Conservation (phyloP, 2,113 vertebrate genomes). For the Eulemur rufifrons region DNA sequence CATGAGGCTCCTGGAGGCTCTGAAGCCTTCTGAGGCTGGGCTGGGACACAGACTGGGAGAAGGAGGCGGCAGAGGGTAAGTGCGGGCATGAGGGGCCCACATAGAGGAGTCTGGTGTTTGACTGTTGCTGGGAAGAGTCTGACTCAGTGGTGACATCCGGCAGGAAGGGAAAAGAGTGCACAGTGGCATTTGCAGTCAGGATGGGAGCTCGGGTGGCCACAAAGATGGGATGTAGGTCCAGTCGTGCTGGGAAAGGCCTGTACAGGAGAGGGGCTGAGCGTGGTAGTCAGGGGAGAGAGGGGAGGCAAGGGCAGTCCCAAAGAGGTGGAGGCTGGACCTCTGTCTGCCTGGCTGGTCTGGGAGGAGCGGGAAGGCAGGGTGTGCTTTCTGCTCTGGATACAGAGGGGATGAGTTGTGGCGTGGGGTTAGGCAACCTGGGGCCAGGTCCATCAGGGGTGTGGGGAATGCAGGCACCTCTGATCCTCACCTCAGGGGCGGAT, state of each 20-base stretch:
- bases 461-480: not conserved
- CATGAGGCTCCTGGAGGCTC: not conserved
- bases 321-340: not conserved
- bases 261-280: not conserved
- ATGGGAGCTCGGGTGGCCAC: slow-evolving; percentile 11
- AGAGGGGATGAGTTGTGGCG: not conserved
- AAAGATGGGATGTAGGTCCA: not conserved
- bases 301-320: not conserved
- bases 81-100: not conserved
- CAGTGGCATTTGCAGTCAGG: slow-evolving; percentile 55
- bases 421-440: not conserved
- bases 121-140: slow-evolving; percentile 52
- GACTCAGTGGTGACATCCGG: slow-evolving; percentile 76
- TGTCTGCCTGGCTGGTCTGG: not conserved
- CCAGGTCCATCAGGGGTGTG: not conserved
- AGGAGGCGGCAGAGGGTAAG: not conserved
- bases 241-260: not conserved
- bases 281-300: not conserved
- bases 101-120: slow-evolving; percentile 39
- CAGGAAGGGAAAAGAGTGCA: slow-evolving; percentile 53
- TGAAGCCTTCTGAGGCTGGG: not conserved
- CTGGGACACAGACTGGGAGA: not conserved
- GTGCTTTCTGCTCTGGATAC: not conserved
- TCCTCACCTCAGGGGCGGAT: not conserved
- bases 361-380: not conserved